Percentiles rank a stretch among this genome's conserved stretches.
phyloP scores from a whole-genome alignment of 2,113 vertebrate species.

The Odontesthes bonariensis region DNA sequence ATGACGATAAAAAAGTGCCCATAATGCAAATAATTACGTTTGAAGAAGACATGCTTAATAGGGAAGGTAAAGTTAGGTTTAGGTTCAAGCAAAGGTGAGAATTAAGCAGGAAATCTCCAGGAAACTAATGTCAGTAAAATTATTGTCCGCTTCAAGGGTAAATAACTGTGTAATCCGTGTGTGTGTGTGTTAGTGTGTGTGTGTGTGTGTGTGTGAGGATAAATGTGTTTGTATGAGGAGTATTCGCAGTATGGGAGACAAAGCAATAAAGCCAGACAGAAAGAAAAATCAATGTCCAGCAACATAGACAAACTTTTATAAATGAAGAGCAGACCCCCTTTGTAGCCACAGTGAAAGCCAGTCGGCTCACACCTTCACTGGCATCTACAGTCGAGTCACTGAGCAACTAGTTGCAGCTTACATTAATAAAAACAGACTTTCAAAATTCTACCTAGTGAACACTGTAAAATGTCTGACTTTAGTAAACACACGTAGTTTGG shows the following conservation, averaged over 20 bases:
- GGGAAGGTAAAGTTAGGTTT: too few species aligned
- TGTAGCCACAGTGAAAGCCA: constrained; percentile 15
- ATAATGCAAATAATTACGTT: background rate
- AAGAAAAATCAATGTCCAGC: constrained; percentile 49
- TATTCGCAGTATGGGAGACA: constrained; percentile 9
- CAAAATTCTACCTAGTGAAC: background rate
- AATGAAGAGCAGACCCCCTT: constrained; percentile 32
- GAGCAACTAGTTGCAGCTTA: constrained; percentile 16
- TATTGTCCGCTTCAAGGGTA: too few species aligned
- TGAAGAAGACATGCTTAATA: too few species aligned
- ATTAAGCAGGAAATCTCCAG: too few species aligned
- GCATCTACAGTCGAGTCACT: constrained; percentile 31
- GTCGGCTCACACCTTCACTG: constrained; percentile 2
- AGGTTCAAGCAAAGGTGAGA: too few species aligned
- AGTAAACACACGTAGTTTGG: too few species aligned
- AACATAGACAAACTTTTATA: constrained; percentile 57
- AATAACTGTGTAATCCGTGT: too few species aligned
- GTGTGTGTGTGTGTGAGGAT: constrained; percentile 15
- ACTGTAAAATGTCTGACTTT: too few species aligned
- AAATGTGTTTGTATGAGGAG: constrained; percentile 1
- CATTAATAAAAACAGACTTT: background rate
- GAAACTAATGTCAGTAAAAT: too few species aligned
- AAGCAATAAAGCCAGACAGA: constrained; percentile 54
- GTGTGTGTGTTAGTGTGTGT: constrained; percentile 15
- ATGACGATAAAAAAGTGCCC: background rate